These are phyloP conservation scores for Himalopsyche kuldschensis DNA, from an alignment of 2,888 invertebrate genomes.

Conservation along the genomic window DNA sequence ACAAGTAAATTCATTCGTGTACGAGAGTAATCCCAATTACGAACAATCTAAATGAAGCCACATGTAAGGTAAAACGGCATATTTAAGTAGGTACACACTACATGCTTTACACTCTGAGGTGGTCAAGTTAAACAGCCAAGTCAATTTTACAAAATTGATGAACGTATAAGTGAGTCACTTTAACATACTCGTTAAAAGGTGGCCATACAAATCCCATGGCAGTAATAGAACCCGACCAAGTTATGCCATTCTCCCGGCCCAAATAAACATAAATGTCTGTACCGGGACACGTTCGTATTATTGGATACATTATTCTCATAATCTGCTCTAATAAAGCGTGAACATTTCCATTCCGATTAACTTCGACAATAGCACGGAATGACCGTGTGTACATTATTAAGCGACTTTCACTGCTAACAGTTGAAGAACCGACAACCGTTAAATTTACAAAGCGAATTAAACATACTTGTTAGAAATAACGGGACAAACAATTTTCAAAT, in stretches of 20 bases:
- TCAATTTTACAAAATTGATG: slow-evolving; percentile 20
- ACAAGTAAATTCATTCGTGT: background rate
- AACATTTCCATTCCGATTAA: slow-evolving; percentile 20
- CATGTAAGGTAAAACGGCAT: background rate
- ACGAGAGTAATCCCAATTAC: background rate
- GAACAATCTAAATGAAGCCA: background rate
- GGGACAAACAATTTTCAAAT: background rate
- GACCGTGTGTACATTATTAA: slow-evolving; percentile 10
- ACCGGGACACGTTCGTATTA: slow-evolving; percentile 21
- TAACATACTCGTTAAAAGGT: background rate
- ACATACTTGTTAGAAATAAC: background rate
- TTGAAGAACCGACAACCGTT: background rate
- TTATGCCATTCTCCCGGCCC: background rate
- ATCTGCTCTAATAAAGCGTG: slow-evolving; percentile 35
- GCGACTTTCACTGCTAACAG: background rate
- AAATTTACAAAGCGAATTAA: background rate
- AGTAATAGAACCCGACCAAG: slow-evolving; percentile 8
- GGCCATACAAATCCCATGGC: slow-evolving; percentile 14
- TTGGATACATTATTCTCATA: slow-evolving; percentile 33
- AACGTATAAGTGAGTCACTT: slow-evolving; percentile 5
- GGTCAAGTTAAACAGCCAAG: background rate
- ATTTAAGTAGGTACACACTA: background rate
- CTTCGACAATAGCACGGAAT: slow-evolving; percentile 16
- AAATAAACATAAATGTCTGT: slow-evolving; percentile 23
- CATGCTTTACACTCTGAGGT: background rate